Conservation (phyloP, 2,113 vertebrate species). For the Gambusia holbrooki region DNA sequence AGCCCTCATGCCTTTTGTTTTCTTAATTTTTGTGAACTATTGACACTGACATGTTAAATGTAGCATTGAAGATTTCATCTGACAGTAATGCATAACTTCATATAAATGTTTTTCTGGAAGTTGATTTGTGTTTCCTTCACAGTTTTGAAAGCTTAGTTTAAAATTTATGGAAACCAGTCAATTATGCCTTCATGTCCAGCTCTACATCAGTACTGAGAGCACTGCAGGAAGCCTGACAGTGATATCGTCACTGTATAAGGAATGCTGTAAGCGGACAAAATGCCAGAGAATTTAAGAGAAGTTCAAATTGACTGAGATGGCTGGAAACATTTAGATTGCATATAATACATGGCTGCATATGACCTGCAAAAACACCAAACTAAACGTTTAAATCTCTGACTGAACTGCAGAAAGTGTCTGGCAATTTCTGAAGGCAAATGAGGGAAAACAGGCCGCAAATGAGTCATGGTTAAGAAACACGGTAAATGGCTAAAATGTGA, state of each 20-base stretch:
- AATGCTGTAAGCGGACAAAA: constrained; percentile 15
- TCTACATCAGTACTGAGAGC: not conserved
- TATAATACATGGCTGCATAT: constrained; percentile 30
- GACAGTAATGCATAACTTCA: not conserved
- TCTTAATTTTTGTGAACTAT: not conserved
- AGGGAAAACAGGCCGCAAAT: constrained; percentile 2
- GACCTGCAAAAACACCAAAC: constrained; percentile 21
- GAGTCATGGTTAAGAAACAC: constrained; percentile 6
- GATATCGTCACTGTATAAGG: not conserved
- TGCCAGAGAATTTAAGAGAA: not conserved
- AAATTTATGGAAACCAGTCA: not conserved
- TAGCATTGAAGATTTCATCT: not conserved
- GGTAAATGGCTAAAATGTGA: constrained; percentile 31
- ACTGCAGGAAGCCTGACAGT: not conserved
- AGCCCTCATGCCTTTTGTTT: not conserved
- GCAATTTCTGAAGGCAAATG: constrained; percentile 14
- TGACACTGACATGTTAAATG: not conserved
- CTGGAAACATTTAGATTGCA: constrained; percentile 19
- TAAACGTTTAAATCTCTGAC: constrained; percentile 8
- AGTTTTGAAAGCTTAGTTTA: not conserved
- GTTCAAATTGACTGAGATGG: constrained; percentile 10
- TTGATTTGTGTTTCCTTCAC: not conserved
- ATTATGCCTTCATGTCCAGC: not conserved
- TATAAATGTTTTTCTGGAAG: not conserved
- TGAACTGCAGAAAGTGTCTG: constrained; percentile 12